Evolutionary conservation across 2,797 vertebrate genomes (phyloP).

Genomic region (Chiroxiphia lanceolata): DNA sequence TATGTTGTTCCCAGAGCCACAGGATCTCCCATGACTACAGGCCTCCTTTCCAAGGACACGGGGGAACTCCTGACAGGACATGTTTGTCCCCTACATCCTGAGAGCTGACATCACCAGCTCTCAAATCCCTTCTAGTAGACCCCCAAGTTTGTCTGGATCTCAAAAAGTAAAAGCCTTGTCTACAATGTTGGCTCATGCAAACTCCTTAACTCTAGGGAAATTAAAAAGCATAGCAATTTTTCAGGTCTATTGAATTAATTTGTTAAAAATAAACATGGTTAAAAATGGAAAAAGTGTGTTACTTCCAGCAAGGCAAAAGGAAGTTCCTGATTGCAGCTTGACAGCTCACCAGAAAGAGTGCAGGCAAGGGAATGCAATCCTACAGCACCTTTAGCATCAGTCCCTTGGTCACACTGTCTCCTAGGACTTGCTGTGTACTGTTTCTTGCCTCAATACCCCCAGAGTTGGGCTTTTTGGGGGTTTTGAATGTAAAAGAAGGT

Average conservation of each 20-base stretch:
- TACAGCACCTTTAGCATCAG: neutral
- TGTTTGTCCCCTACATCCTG: neutral
- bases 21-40: neutral
- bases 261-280: conserved; percentile 18
- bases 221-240: neutral
- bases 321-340: neutral
- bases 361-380: neutral
- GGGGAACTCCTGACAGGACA: neutral
- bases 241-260: neutral
- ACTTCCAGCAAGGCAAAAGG: neutral
- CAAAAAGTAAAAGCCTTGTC: neutral
- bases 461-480: neutral
- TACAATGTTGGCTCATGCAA: neutral
- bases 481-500: neutral
- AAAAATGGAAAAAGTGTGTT: neutral
- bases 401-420: neutral
- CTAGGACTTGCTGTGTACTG: neutral
- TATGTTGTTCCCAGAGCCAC: neutral
- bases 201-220: neutral
- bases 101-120: neutral
- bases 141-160: neutral
- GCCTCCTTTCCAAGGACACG: neutral
- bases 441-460: neutral
- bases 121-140: neutral
- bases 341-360: neutral